phyloP scores from a whole-genome alignment of 2,888 invertebrate genomes.

The Elegia similella region DNA sequence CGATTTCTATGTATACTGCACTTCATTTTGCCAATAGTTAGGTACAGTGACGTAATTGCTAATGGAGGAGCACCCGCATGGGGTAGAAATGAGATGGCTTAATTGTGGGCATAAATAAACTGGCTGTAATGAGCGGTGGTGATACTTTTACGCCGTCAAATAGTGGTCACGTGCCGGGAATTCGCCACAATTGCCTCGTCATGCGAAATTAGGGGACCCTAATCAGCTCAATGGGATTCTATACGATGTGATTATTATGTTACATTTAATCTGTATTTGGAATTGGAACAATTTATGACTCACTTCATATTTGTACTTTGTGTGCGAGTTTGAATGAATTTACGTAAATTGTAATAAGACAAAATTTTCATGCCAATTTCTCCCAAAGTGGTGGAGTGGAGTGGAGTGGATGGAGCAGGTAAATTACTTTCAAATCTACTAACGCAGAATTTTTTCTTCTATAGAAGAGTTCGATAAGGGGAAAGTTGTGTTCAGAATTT shows the following conservation, averaged over 20 bases:
- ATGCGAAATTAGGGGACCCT: constrained; percentile 51
- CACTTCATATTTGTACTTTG: not conserved
- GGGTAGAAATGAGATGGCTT: constrained; percentile 58
- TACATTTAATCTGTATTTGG: constrained; percentile 43
- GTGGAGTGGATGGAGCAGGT: too few species aligned
- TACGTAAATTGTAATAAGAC: too few species aligned
- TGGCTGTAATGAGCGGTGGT: constrained; percentile 59
- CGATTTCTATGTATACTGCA: constrained; percentile 27
- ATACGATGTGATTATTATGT: constrained; percentile 74
- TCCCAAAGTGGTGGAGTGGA: too few species aligned
- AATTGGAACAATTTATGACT: constrained; percentile 15
- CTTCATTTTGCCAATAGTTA: constrained; percentile 26
- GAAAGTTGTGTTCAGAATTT: too few species aligned
- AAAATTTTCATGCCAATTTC: too few species aligned
- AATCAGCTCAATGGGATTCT: constrained; percentile 53
- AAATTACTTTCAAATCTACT: too few species aligned
- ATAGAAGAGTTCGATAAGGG: too few species aligned
- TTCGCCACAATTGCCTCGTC: constrained; percentile 70
- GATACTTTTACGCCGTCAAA: constrained; percentile 66
- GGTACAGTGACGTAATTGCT: constrained; percentile 18
- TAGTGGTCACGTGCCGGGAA: constrained; percentile 74
- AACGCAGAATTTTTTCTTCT: too few species aligned
- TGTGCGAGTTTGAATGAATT: too few species aligned
- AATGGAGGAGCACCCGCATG: constrained; percentile 62
- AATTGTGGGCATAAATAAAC: constrained; percentile 72